These are phyloP conservation scores for Polymixis flavicincta DNA, from an alignment of 2,888 invertebrate species.

Conservation along the genomic window DNA sequence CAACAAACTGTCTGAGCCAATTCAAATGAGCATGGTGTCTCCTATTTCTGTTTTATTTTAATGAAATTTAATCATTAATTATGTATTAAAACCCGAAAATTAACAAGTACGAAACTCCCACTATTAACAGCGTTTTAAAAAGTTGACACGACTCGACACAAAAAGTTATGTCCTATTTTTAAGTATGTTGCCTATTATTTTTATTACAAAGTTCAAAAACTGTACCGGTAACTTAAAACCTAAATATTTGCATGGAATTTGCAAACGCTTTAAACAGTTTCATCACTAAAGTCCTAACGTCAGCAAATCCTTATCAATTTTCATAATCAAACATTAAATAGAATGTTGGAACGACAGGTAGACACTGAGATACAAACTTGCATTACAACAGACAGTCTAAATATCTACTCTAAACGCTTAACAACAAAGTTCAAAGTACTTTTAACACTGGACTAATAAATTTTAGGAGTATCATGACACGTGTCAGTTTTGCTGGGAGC, in stretches of 20 bases:
- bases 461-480: slow-evolving; percentile 80
- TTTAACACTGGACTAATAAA: slow-evolving; percentile 66
- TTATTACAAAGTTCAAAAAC: neutral
- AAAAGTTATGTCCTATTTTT: neutral
- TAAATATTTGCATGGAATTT: neutral
- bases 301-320: slow-evolving; percentile 72
- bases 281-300: slow-evolving; percentile 49
- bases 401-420: slow-evolving; percentile 55
- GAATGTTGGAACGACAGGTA: slow-evolving; percentile 84
- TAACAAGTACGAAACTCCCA: slow-evolving; percentile 9
- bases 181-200: neutral
- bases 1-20: slow-evolving; percentile 44
- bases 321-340: slow-evolving; percentile 79
- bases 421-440: slow-evolving; percentile 59
- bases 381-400: slow-evolving; percentile 23
- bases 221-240: neutral
- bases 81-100: neutral
- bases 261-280: slow-evolving; percentile 16
- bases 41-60: slow-evolving; percentile 13
- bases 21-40: slow-evolving; percentile 34
- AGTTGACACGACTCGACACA: neutral
- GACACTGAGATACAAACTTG: slow-evolving; percentile 69
- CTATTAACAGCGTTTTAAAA: slow-evolving; percentile 1
- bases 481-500: slow-evolving; percentile 84
- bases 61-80: slow-evolving; percentile 24